Base-by-base conservation (phyloP, 2,888 invertebrate species). In the Stenotaenia linearis region DNA sequence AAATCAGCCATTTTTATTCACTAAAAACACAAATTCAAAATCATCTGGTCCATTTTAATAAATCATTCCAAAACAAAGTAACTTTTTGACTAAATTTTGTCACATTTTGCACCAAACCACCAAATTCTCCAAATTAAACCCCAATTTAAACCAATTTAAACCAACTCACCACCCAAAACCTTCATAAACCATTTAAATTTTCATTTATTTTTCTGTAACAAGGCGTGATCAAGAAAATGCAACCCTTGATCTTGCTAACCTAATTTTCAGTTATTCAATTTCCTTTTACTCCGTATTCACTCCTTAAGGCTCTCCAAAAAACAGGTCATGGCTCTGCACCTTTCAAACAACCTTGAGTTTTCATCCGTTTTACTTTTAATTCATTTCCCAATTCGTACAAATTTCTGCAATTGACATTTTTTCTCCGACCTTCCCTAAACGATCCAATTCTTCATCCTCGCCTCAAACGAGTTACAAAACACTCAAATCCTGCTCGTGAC, bases 201-300 rank as follows among this genome's bases (percentile, higher is more conserved):
- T 32, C 9, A 6, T 6, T 32, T 32, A 32, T 32, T 6, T 32
- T 32, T 9, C 5, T 32, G 9, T 32, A 32, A 32, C 32, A 32
- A 32, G 32, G 32, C 32, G 40, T 40, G 40, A 15, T 40, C 40
- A 40, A 40, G 12, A 40, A 56, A 56, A 56, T 23, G 7, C 56
- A 56, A 56, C 56, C 56, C 56, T 56, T 56, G 56, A 56, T 56
- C 56, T 56, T 56, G 56, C 56, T 56, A 56, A 56, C 56, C 56
- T 56, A 56, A 56, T 56, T 56, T 18, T 18, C 18, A 56, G 56
- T 56, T 56, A 56, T 56, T 56, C 56, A 56, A 56, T 56, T 56
- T 56, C 56, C 56, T 56, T 56, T 56, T 21, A 56, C 21, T 56
- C 23, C 56, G 21, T 4, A 12, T 56, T 56, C 12, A 21, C 21